These are phyloP conservation scores for Portunus trituberculatus DNA, from an alignment of 1,140 invertebrate species.

Conservation along the genomic window DNA sequence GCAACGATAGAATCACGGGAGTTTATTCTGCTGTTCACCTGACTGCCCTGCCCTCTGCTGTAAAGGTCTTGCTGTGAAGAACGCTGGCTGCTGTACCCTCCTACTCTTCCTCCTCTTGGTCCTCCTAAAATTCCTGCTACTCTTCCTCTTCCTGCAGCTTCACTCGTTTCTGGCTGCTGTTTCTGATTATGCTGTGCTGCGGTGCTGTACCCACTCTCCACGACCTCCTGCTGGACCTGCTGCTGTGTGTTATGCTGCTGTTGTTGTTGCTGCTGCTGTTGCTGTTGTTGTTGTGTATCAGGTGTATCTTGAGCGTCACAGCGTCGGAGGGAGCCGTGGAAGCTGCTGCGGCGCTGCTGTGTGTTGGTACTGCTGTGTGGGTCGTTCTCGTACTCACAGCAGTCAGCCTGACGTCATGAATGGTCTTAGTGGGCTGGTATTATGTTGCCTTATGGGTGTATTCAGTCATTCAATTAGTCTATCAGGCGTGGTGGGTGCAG, in stretches of 20 bases:
- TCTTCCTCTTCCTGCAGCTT: not conserved
- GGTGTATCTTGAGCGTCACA: conserved; percentile 23
- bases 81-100: not conserved
- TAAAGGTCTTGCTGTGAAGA: not conserved
- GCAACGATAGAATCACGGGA: not conserved
- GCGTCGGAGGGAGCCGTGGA: conserved; percentile 55
- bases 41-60: not conserved
- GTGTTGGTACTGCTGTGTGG: not conserved
- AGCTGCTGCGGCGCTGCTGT: conserved; percentile 61
- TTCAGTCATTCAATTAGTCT: no score
- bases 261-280: not conserved
- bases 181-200: not conserved
- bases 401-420: not conserved
- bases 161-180: not conserved
- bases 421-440: no score
- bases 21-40: not conserved
- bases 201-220: not conserved
- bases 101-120: not conserved
- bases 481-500: no score
- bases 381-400: not conserved
- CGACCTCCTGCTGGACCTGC: not conserved
- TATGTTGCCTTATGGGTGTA: no score
- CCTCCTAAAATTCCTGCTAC: not conserved
- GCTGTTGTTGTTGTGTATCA: not conserved
- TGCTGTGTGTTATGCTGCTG: not conserved